Conservation (phyloP, 2,797 vertebrate genomes). For the Fistularia commersonii region DNA sequence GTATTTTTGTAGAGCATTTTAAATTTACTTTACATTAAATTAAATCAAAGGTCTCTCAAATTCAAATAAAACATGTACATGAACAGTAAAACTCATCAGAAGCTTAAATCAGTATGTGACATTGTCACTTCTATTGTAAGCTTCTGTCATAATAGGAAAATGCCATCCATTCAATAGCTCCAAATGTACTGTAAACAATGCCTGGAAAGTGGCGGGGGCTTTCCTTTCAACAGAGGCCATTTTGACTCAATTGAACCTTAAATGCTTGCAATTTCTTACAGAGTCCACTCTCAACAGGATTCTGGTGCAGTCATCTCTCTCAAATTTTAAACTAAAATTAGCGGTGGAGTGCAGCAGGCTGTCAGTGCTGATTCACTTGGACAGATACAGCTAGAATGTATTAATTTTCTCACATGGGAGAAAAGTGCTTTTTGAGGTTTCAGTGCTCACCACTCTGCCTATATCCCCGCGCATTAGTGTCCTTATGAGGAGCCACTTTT, state of each 20-base stretch:
- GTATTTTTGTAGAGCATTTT: no score
- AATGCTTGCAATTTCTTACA: slow-evolving; percentile 39
- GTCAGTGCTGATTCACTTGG: slow-evolving; percentile 52
- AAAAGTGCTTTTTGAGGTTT: slow-evolving; percentile 64
- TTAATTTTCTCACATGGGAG: slow-evolving; percentile 55
- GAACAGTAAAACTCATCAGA: slow-evolving; percentile 3
- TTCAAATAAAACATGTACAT: not conserved
- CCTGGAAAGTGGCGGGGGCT: slow-evolving; percentile 52
- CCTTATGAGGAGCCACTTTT: slow-evolving; percentile 42
- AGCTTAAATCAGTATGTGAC: slow-evolving; percentile 25
- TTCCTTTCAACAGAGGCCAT: slow-evolving; percentile 41
- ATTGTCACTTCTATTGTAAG: slow-evolving; percentile 27
- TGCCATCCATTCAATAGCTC: slow-evolving; percentile 45
- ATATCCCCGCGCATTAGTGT: slow-evolving; percentile 44
- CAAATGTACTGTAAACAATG: slow-evolving; percentile 58
- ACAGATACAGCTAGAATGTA: slow-evolving; percentile 55
- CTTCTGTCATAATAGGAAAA: slow-evolving; percentile 31
- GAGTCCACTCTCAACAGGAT: slow-evolving; percentile 35
- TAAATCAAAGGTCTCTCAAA: no score
- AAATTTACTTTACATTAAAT: no score
- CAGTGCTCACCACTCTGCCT: slow-evolving; percentile 35
- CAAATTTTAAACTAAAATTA: slow-evolving; percentile 60
- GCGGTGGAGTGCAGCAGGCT: slow-evolving; percentile 42
- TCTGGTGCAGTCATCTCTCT: slow-evolving; percentile 43
- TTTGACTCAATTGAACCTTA: slow-evolving; percentile 46